Evolutionary conservation across 1,140 invertebrate genomes (phyloP).

Genomic region (Drosophila nigromelanica): DNA sequence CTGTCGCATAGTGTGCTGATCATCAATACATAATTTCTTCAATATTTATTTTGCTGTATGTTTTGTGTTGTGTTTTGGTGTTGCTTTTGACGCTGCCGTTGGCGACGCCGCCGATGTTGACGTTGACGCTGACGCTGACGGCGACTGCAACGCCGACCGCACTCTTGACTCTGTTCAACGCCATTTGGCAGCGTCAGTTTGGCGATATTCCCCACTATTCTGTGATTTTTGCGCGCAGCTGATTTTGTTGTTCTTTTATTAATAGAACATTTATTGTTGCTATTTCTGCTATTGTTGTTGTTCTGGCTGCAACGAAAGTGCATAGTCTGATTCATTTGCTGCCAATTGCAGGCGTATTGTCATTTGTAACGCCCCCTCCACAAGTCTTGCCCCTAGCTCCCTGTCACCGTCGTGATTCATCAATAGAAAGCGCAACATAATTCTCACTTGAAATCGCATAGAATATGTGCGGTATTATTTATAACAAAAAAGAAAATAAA

Average conservation of each 20-base stretch:
- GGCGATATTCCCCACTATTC: slow-evolving; percentile 6
- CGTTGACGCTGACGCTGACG: slow-evolving; percentile 24
- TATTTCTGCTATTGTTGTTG: slow-evolving; percentile 37
- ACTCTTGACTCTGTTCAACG: slow-evolving; percentile 68
- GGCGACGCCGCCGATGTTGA: slow-evolving; percentile 18
- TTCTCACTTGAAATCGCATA: slow-evolving; percentile 7
- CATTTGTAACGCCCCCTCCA: neutral
- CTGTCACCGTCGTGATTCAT: slow-evolving; percentile 40
- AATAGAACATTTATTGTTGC: slow-evolving; percentile 48
- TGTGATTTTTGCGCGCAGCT: slow-evolving; percentile 74
- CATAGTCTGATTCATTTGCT: slow-evolving; percentile 53
- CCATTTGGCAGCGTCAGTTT: slow-evolving; percentile 49
- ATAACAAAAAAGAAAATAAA: slow-evolving; percentile 27
- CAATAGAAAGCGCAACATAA: slow-evolving; percentile 21
- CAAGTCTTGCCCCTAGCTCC: slow-evolving; percentile 25
- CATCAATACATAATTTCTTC: slow-evolving; percentile 78
- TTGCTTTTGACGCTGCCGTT: slow-evolving; percentile 25
- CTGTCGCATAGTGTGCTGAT: slow-evolving; percentile 23
- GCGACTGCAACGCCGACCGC: slow-evolving; percentile 27
- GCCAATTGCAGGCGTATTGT: slow-evolving; percentile 39
- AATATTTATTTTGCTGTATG: slow-evolving; percentile 68
- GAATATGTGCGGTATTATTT: neutral
- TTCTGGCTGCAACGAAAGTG: slow-evolving; percentile 17
- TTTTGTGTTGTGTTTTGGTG: slow-evolving; percentile 62
- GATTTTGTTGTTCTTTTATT: slow-evolving; percentile 78